These are phyloP conservation scores for Erpobdella octoculata DNA, from an alignment of 2,888 invertebrate genomes.

Conservation along the genomic window DNA sequence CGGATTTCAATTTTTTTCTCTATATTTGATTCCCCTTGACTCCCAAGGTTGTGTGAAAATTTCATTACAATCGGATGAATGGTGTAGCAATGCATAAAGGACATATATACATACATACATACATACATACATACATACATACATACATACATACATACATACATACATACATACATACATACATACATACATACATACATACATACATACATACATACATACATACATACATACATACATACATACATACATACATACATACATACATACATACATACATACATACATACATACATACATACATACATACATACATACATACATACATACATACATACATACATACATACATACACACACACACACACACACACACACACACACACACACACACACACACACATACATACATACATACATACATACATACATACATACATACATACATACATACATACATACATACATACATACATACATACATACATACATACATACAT, in stretches of 20 bases:
- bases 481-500: conserved; percentile 19
- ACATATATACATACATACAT: too few species aligned
- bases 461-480: background rate
- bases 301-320: conserved; percentile 1
- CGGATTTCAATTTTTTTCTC: too few species aligned
- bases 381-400: conserved; percentile 2
- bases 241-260: background rate
- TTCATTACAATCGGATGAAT: too few species aligned
- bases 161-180: background rate
- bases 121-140: too few species aligned
- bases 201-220: background rate
- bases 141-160: too few species aligned
- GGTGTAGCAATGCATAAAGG: too few species aligned
- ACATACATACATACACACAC: conserved; percentile 1
- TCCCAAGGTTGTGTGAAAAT: too few species aligned
- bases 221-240: background rate
- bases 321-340: background rate
- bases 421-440: background rate
- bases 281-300: background rate
- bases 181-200: conserved; percentile 1
- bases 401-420: conserved; percentile 1
- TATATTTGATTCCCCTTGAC: too few species aligned
- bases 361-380: background rate
- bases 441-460: background rate
- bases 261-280: background rate